Base-by-base conservation (phyloP, 2,888 invertebrate genomes). In the Branchellion lobata region DNA sequence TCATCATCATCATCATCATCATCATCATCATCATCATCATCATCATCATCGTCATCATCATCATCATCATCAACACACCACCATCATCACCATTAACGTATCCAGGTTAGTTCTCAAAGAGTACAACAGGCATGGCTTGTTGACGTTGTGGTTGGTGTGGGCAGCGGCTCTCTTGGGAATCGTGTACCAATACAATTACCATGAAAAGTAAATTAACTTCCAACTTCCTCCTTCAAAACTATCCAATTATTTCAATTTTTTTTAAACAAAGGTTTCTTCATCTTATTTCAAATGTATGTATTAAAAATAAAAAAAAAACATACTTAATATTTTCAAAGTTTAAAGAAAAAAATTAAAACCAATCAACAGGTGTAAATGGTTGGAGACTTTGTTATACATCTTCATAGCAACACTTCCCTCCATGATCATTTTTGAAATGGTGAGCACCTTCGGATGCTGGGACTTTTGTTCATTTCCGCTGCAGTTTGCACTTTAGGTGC, bases 181-280 rank as follows among this genome's bases (percentile, higher is more conserved):
- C 85, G 89, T 92, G n/a, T 97, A 97, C 89, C 97, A 97, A 88
- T 95, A 96, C 89, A 89, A 94, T 83, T 97, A 94, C 89, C 96
- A 97, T 88, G 96, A 97, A 90, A 91, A 92, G 88, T 89, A 83
- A 84, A 57, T n/a, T 40, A 5, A n/a, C n/a, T n/a, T n/a, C n/a
- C n/a, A n/a, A n/a, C n/a, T n/a, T n/a, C n/a, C n/a, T n/a, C n/a
- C n/a, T n/a, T n/a, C n/a, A n/a, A n/a, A n/a, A n/a, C n/a, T n/a
- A n/a, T n/a, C n/a, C n/a, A n/a, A n/a, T n/a, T n/a, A n/a, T n/a
- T n/a, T n/a, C n/a, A n/a, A n/a, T n/a, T n/a, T n/a, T n/a, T n/a
- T n/a, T n/a, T n/a, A n/a, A n/a, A n/a, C n/a, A n/a, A n/a, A n/a
- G n/a, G n/a, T n/a, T n/a, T n/a, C n/a, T n/a, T n/a, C n/a, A n/a